Evolutionary conservation across 2,113 vertebrate species (phyloP).

Genomic region (Tyrannus savana): DNA sequence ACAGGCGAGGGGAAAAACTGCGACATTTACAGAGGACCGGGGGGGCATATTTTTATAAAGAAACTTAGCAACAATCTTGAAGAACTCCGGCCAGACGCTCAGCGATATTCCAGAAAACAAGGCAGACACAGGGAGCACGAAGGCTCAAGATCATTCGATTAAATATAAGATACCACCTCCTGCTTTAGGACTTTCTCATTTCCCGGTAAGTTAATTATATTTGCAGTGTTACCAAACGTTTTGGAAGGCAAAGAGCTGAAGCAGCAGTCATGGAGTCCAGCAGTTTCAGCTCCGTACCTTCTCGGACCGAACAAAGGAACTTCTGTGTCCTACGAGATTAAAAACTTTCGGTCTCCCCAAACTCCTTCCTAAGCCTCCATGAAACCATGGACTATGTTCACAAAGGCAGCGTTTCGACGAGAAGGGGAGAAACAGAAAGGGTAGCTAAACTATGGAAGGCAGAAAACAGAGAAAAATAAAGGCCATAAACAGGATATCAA

Average conservation of each 20-base stretch:
- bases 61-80: background rate
- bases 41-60: background rate
- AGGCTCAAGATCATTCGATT: background rate
- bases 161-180: background rate
- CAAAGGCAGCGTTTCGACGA: background rate
- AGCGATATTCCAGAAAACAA: background rate
- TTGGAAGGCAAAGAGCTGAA: background rate
- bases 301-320: constrained; percentile 68
- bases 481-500: constrained; percentile 40
- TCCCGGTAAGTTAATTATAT: background rate
- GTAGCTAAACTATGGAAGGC: background rate
- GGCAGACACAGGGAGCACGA: background rate
- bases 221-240: background rate
- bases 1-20: background rate
- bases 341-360: constrained; percentile 37
- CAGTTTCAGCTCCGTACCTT: constrained; percentile 48
- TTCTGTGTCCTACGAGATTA: constrained; percentile 55
- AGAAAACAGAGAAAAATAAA: constrained; percentile 17
- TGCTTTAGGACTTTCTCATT: background rate
- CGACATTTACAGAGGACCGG: background rate
- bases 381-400: background rate
- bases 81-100: background rate
- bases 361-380: background rate
- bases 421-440: background rate
- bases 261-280: background rate